Percentiles rank a stretch among this genome's conserved stretches.
These are phyloP conservation scores for Brevipalpus yothersi DNA, from an alignment of 1,140 invertebrate species.

Conservation along the genomic window DNA sequence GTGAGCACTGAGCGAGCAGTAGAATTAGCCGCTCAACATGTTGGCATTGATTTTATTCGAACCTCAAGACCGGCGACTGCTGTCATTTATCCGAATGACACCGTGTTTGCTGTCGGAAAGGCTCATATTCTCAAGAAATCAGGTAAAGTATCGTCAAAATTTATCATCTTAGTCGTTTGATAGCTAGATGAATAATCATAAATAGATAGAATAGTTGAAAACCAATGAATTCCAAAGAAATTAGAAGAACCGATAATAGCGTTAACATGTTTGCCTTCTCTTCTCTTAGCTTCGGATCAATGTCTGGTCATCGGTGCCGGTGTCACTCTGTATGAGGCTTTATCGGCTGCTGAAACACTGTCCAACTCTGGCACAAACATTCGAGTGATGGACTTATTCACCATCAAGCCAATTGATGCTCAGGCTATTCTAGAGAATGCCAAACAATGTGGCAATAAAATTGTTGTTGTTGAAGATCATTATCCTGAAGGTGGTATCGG, in stretches of 20 bases:
- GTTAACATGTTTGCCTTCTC: background rate
- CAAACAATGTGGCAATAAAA: slow-evolving; percentile 43
- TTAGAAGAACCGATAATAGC: background rate
- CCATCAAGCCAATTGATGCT: slow-evolving; percentile 78
- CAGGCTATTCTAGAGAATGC: slow-evolving; percentile 50
- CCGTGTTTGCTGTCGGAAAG: slow-evolving; percentile 42
- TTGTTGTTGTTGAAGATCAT: slow-evolving; percentile 91
- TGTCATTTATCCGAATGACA: slow-evolving; percentile 66
- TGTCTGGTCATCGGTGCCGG: slow-evolving; percentile 71
- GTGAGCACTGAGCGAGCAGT: slow-evolving; percentile 76
- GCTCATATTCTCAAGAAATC: slow-evolving; percentile 22
- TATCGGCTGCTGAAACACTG: slow-evolving; percentile 56
- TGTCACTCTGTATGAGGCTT: slow-evolving; percentile 70
- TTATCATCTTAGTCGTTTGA: background rate
- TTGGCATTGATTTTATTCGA: slow-evolving; percentile 84
- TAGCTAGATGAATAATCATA: no score
- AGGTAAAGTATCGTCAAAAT: background rate
- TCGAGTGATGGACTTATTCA: slow-evolving; percentile 76
- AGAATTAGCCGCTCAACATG: slow-evolving; percentile 83
- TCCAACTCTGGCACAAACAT: slow-evolving; percentile 33
- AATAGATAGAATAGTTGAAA: no score
- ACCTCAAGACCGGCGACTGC: slow-evolving; percentile 72
- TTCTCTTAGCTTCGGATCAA: slow-evolving; percentile 32
- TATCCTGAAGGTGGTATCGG: slow-evolving; percentile 85
- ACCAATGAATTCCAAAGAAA: no score